Evolutionary conservation across 1,140 invertebrate species (phyloP).

Genomic region (Drosophila quadrilineata): DNA sequence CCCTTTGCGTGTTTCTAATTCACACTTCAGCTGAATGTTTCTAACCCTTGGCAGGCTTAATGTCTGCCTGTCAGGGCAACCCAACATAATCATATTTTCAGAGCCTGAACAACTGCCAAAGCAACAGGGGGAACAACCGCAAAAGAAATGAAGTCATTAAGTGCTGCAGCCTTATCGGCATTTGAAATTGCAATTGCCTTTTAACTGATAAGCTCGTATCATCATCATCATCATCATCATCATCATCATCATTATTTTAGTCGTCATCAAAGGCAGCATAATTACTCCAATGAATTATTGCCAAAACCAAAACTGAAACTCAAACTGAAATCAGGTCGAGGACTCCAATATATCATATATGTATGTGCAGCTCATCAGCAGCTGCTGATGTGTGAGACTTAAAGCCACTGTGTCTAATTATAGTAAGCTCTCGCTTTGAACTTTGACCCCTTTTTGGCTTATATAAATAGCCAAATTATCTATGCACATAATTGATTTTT

Average conservation of each 20-base stretch:
- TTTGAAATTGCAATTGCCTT: slow-evolving; percentile 18
- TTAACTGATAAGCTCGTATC: slow-evolving; percentile 46
- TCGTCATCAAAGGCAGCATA: too few species aligned
- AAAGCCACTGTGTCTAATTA: too few species aligned
- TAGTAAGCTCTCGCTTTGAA: too few species aligned
- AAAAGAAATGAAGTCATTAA: slow-evolving; percentile 69
- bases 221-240: too few species aligned
- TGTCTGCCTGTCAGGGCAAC: neutral
- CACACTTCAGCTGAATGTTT: slow-evolving; percentile 63
- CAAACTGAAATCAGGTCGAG: too few species aligned
- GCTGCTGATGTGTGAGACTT: too few species aligned
- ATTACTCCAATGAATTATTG: neutral
- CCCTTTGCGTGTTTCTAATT: slow-evolving; percentile 73
- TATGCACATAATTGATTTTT: slow-evolving; percentile 1
- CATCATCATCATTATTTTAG: too few species aligned
- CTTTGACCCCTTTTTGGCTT: neutral
- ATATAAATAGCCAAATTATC: neutral
- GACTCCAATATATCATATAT: too few species aligned
- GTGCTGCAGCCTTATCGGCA: slow-evolving; percentile 33
- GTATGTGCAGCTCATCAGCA: too few species aligned
- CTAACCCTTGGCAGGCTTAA: neutral
- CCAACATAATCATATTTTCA: neutral
- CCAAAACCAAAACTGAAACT: too few species aligned
- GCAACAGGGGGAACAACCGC: neutral
- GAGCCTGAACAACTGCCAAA: too few species aligned